Evolutionary conservation across 2,113 vertebrate genomes (phyloP).

Genomic region (Xenotilapia longispinis): DNA sequence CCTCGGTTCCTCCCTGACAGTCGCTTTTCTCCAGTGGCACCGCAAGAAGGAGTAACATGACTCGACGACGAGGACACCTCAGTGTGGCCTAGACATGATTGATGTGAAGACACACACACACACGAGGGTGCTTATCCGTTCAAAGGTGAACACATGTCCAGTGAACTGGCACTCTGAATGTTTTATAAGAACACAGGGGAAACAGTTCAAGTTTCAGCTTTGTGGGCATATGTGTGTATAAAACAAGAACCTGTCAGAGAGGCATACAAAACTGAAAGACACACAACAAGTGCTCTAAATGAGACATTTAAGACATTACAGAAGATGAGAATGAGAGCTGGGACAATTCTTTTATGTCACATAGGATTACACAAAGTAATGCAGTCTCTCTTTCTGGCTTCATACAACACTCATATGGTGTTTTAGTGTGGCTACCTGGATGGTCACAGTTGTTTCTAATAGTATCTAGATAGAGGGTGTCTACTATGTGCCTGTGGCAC

Average conservation of each 20-base stretch:
- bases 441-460: background rate
- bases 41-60: background rate
- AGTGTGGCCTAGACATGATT: background rate
- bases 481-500: background rate
- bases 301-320: background rate
- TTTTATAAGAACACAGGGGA: constrained; percentile 32
- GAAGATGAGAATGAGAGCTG: background rate
- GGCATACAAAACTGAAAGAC: background rate
- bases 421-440: background rate
- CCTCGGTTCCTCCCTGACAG: background rate
- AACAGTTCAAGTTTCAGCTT: background rate
- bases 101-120: background rate
- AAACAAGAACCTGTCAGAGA: background rate
- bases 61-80: background rate
- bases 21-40: background rate
- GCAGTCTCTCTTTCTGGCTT: background rate
- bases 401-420: background rate
- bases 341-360: background rate
- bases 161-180: constrained; percentile 30
- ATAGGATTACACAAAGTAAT: background rate
- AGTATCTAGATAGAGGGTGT: background rate
- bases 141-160: constrained; percentile 31
- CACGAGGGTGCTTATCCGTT: background rate
- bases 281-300: background rate
- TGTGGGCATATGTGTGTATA: background rate